Evolutionary conservation across 2,797 vertebrate species (phyloP), one percentile per base, ranked within the genome.

Genomic region (Sparidentex hasta): DNA sequence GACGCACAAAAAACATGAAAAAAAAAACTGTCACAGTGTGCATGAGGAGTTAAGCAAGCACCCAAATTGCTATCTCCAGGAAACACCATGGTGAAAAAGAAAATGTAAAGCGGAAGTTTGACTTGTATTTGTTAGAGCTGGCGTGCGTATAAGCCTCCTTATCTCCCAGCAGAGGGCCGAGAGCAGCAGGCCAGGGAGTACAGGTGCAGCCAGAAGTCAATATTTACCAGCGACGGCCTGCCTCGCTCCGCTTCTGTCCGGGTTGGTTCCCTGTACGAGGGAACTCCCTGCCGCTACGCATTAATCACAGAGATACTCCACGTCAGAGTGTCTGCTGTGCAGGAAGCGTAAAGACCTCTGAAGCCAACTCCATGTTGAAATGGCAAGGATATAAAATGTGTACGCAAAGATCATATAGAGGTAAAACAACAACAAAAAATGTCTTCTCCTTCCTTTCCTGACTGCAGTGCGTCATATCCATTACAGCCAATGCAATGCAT

Each of bases 281-380:
- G 95, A 95, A 96, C 95, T 96, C 96, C 96, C 90, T 83, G 65
- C 81, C 16, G 82, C 92, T 91, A 91, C 91, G 91, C 89, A 93
- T 88, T 92, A 88, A 90, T 86, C 41, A 76, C 58, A 52, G 51
- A 71, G 29, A 76, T 11, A 2, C 73, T 57, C 74, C 66, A 80
- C 84, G 62, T 86, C 87, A 87, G 12, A 50, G 46, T 8, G 7
- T 27, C 70, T 50, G 59, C 11, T 4, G 17, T 51, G 20, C 65
- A 76, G 74, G 76, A 76, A 71, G 55, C 23, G 23, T 23, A 43
- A 20, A 43, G 59, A 33, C 21, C 71, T 67, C 43, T 11, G 59
- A 68, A n/a, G 38, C 23, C 0, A 55, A 57, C 58, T 74, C 81
- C 74, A 82, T 79, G 82, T 86, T 68, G 62, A 79, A 80, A 62